Evolutionary conservation across 1,140 invertebrate species (phyloP).

Genomic region (Anagrus nilaparvatae): DNA sequence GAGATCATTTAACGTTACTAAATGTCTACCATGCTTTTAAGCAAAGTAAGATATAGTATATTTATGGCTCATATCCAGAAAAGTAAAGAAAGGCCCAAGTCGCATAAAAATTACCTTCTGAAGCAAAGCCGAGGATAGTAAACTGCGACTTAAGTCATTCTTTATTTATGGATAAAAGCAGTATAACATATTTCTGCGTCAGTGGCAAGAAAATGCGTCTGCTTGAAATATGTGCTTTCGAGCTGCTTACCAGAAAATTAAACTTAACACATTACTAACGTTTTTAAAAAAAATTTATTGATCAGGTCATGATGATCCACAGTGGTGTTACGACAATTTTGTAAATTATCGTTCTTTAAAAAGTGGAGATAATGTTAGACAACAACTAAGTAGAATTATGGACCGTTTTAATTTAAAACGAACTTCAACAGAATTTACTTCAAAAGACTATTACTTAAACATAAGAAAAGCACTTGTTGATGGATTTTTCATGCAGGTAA

Average conservation of each 20-base stretch:
- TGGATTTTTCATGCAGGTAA: constrained; percentile 99
- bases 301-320: constrained; percentile 73
- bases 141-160: too few species aligned
- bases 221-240: too few species aligned
- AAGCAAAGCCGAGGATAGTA: too few species aligned
- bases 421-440: constrained; percentile 96
- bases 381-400: constrained; percentile 78
- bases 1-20: constrained; percentile 91
- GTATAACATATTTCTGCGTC: too few species aligned
- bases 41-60: constrained; percentile 98
- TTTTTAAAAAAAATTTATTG: constrained; percentile 5
- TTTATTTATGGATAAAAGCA: too few species aligned
- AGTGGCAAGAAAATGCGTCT: too few species aligned
- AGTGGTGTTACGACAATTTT: constrained; percentile 99
- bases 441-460: constrained; percentile 97
- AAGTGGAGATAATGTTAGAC: constrained; percentile 78
- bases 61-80: too few species aligned
- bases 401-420: constrained; percentile 87
- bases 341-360: constrained; percentile 97
- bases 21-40: constrained; percentile 98
- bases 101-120: too few species aligned
- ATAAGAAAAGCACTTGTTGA: constrained; percentile 96
- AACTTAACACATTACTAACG: background rate
- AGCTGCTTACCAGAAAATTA: too few species aligned
- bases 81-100: too few species aligned